These are phyloP conservation scores for Cynodonichthys magdalenae DNA, from an alignment of 2,797 vertebrate genomes.

Conservation along the genomic window DNA sequence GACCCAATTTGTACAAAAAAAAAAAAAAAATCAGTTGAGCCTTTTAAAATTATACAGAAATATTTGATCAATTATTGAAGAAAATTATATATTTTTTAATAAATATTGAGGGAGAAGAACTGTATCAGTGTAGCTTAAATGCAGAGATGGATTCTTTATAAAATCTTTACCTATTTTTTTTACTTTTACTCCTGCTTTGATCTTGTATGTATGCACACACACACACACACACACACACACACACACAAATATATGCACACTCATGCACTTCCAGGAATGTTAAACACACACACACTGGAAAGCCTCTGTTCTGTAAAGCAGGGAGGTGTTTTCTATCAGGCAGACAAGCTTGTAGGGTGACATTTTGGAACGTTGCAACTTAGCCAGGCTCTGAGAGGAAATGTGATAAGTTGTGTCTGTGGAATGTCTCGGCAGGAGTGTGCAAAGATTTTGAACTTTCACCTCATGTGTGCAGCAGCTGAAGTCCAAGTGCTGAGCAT, in stretches of 20 bases:
- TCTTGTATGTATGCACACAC: conserved; percentile 1
- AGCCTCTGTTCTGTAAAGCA: conserved; percentile 39
- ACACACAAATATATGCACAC: no score
- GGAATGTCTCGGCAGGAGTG: conserved; percentile 62
- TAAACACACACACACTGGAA: conserved; percentile 32
- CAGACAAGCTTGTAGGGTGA: conserved; percentile 51
- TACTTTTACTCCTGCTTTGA: conserved; percentile 20
- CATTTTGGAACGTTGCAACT: conserved; percentile 56
- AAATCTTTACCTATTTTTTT: background rate
- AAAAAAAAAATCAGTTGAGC: no score
- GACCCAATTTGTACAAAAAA: no score
- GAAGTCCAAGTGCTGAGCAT: conserved; percentile 28
- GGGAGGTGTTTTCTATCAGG: conserved; percentile 50
- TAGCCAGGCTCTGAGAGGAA: conserved; percentile 54
- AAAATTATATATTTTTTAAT: no score
- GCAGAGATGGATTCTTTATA: no score
- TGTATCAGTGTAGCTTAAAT: no score
- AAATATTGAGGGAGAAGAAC: no score
- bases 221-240: background rate
- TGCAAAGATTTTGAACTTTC: conserved; percentile 46
- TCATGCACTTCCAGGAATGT: conserved; percentile 8
- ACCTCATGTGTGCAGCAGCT: conserved; percentile 40
- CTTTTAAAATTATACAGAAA: no score
- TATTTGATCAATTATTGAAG: no score
- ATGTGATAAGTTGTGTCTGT: conserved; percentile 60